These are phyloP conservation scores for Lamellibrachia luymesi DNA, from an alignment of 1,140 invertebrate genomes.

Conservation along the genomic window DNA sequence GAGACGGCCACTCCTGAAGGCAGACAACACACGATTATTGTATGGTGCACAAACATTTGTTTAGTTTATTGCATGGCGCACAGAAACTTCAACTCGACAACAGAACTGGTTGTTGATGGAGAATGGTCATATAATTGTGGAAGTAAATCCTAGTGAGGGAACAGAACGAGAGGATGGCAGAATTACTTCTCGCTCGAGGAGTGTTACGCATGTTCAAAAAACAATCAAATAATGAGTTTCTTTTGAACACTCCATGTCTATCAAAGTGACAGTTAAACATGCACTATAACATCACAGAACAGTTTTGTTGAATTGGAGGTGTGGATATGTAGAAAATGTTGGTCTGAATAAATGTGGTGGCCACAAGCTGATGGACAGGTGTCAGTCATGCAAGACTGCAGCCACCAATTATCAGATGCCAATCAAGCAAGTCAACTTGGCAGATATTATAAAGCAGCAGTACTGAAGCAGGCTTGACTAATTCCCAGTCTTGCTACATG, in stretches of 20 bases:
- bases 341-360: slow-evolving; percentile 8
- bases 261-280: too few relatives aligned
- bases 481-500: background rate
- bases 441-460: background rate
- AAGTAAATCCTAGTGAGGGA: background rate
- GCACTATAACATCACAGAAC: too few relatives aligned
- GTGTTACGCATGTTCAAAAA: too few relatives aligned
- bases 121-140: background rate
- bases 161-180: background rate
- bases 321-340: too few relatives aligned
- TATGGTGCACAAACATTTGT: too few relatives aligned
- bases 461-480: background rate
- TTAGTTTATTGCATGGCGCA: too few relatives aligned
- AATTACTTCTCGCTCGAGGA: too few relatives aligned
- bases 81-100: background rate
- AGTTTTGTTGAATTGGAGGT: too few relatives aligned
- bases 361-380: background rate
- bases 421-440: background rate
- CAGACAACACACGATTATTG: background rate
- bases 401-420: background rate
- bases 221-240: too few relatives aligned
- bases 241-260: too few relatives aligned
- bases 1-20: background rate
- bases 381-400: background rate
- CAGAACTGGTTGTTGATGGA: background rate